These are phyloP conservation scores for Mesocricetus auratus DNA, from an alignment of 2,113 vertebrate species.

Conservation along the genomic window DNA sequence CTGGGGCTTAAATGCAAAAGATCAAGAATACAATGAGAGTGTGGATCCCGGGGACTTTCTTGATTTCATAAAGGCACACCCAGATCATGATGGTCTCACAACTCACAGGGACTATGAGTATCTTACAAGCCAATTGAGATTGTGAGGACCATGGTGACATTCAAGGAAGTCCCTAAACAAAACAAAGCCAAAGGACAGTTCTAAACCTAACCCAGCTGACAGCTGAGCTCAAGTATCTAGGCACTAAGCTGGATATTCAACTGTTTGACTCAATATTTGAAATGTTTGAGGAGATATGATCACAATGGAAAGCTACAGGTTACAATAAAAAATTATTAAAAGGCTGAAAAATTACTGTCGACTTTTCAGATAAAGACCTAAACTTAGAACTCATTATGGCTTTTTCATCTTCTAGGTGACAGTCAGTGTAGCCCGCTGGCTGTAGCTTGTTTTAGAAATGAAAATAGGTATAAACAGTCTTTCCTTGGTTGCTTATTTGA, in stretches of 20 bases:
- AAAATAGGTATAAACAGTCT: neutral
- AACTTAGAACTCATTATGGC: neutral
- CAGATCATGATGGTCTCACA: neutral
- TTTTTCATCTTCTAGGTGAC: neutral
- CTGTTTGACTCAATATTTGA: slow-evolving; percentile 27
- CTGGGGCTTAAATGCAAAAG: neutral
- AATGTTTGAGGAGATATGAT: slow-evolving; percentile 26
- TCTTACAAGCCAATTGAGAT: slow-evolving; percentile 15
- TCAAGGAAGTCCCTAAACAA: neutral
- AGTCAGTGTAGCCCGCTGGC: neutral
- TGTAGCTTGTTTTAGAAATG: slow-evolving; percentile 38
- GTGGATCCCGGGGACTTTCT: neutral
- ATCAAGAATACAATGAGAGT: neutral
- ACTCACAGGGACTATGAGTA: neutral
- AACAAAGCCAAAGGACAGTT: neutral
- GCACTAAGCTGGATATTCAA: neutral
- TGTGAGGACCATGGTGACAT: neutral
- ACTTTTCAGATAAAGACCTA: neutral
- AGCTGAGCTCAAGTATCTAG: neutral
- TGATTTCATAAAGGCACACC: neutral
- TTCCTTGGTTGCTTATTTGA: slow-evolving; percentile 48
- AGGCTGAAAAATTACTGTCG: neutral
- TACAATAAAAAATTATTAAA: neutral
- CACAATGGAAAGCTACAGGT: neutral
- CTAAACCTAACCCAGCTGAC: neutral